Conservation (phyloP, 30 jellyfish, hydroid and myxozoan genomes). For the Hydractinia symbiolongicarpus region DNA sequence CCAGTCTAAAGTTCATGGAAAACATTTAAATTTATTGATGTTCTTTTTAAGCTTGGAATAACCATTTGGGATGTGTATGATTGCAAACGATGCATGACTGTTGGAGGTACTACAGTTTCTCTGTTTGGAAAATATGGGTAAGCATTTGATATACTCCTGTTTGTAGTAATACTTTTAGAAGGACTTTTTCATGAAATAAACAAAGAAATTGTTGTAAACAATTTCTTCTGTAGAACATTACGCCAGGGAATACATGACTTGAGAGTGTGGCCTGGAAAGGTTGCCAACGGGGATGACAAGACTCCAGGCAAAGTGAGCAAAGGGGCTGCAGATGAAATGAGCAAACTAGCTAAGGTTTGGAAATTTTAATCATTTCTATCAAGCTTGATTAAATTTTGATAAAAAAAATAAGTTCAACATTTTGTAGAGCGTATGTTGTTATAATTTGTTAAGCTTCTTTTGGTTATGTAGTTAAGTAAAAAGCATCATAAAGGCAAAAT, state of each 20-base stretch:
- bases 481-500: conserved; percentile 92
- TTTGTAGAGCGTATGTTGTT: not conserved
- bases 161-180: not conserved
- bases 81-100: conserved; percentile 55
- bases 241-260: conserved; percentile 97
- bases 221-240: conserved; percentile 39
- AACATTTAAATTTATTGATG: not conserved
- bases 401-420: not conserved
- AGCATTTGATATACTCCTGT: not conserved
- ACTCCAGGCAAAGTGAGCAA: conserved; percentile 88
- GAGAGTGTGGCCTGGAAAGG: conserved; percentile 99
- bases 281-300: conserved; percentile 64
- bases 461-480: conserved; percentile 67
- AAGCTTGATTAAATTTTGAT: not conserved
- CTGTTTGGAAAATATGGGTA: conserved; percentile 95
- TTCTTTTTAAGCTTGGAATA: conserved; percentile 53
- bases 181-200: not conserved
- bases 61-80: conserved; percentile 96
- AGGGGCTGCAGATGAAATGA: conserved; percentile 69
- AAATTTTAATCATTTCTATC: not conserved
- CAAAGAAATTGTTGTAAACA: not conserved
- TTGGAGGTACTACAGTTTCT: conserved; percentile 95
- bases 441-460: not conserved
- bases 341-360: conserved; percentile 72
- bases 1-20: not conserved